Evolutionary conservation across 1,140 invertebrate species (phyloP), one percentile per base, ranked within the genome.

Genomic region (Cheumatopsyche charites): DNA sequence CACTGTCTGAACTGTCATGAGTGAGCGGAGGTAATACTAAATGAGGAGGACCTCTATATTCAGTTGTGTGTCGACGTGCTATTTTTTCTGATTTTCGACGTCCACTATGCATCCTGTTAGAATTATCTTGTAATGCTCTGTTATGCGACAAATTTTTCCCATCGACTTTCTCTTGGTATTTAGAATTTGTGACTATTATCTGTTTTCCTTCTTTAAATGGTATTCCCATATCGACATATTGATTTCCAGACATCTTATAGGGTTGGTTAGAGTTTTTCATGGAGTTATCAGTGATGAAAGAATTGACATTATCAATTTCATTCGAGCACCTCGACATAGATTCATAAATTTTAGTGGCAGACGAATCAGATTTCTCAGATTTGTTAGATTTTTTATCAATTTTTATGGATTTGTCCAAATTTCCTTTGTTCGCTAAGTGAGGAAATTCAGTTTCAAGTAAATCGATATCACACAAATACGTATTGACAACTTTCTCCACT

Each of bases 141-240:
- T 58, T 70, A 26, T 69, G 61, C 21, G 45, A 36, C 19, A 41
- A 43, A 7, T 62, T 61, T 68, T 69, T 63, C 7, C 15, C 45
- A 42, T 63, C 52, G 4, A 36, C 29, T 43, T 66, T 67, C 0
- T 47, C 26, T 25, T 45, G 63, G 26, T 62, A 21, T 55, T 52
- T 68, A 15, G 23, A 15, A 41, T 55, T 68, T n/a, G 12, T 25
- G 13, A 65, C 49, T 15, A 17, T 19, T 21, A 42, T 19, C 55
- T 65, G 29, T 15, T 58, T 21, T 15, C 45, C 11, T 49, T 29
- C 21, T 23, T 74, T 69, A 26, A 47, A 45, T 7, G 62, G 23
- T 21, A 19, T 58, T 1, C 52, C 73, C 73, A 75, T 75, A 68
- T 75, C 73, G 25, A 75, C 73, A 61, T 75, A 75, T 25, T 72